phyloP scores from a whole-genome alignment of 2,888 invertebrate species.

The Poecilobothrus nobilitatus region DNA sequence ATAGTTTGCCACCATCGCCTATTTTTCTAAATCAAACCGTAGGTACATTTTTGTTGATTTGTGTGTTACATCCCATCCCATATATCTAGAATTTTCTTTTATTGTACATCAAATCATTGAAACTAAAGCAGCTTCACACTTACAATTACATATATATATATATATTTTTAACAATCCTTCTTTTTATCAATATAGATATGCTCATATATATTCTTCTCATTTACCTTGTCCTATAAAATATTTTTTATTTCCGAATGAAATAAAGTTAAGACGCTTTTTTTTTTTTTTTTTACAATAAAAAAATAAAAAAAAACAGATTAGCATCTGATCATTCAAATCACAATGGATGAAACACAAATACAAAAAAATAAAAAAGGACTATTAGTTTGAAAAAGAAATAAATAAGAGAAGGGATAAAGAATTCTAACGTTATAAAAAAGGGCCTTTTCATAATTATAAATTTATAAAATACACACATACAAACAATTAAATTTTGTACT shows the following conservation, averaged over 20 bases:
- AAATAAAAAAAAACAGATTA: slow-evolving; percentile 15
- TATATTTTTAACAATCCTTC: neutral
- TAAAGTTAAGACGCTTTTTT: too few species aligned
- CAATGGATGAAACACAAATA: slow-evolving; percentile 17
- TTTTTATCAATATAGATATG: neutral
- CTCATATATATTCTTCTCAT: neutral
- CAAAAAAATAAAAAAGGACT: too few species aligned
- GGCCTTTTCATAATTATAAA: neutral
- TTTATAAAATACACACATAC: neutral
- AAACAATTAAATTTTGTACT: neutral
- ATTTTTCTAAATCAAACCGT: too few species aligned
- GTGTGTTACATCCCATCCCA: too few species aligned
- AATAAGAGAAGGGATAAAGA: neutral
- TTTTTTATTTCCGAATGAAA: neutral
- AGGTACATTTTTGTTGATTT: too few species aligned
- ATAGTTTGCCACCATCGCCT: too few species aligned
- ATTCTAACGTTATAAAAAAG: neutral
- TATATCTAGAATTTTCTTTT: too few species aligned
- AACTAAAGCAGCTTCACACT: too few species aligned
- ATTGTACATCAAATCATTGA: too few species aligned
- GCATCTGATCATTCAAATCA: slow-evolving; percentile 15
- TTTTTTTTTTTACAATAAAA: too few species aligned
- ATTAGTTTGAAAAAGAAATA: too few species aligned
- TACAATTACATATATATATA: neutral
- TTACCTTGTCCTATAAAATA: neutral